Conservation (phyloP, 1,140 invertebrate genomes). For the Idris sp. region DNA sequence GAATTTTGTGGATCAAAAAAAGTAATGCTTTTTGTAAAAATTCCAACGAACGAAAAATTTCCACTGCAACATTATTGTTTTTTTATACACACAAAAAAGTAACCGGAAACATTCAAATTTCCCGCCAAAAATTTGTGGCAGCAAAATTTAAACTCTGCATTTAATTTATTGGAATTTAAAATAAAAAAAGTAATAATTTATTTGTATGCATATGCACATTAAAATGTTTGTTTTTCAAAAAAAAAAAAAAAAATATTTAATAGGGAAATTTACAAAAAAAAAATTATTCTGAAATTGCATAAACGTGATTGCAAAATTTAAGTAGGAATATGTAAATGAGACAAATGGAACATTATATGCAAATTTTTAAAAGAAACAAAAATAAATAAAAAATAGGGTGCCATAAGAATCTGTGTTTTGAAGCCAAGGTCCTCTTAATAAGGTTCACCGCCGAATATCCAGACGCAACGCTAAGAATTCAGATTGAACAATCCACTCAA, state of each 20-base stretch:
- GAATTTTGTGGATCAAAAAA: constrained; percentile 38
- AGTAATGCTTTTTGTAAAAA: constrained; percentile 9
- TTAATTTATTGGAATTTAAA: too few species aligned
- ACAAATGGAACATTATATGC: constrained; percentile 38
- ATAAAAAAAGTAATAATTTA: too few species aligned
- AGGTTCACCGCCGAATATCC: constrained; percentile 65
- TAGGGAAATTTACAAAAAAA: too few species aligned
- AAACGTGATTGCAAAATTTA: constrained; percentile 11
- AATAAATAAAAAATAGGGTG: constrained; percentile 52
- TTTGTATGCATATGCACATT: too few species aligned
- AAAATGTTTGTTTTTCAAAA: too few species aligned
- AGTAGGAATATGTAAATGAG: constrained; percentile 9
- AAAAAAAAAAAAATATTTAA: too few species aligned
- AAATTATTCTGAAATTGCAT: not conserved
- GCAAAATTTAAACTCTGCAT: too few species aligned
- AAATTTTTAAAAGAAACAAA: constrained; percentile 39
- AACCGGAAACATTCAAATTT: too few species aligned
- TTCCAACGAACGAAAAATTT: constrained; percentile 14
- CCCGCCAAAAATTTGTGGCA: too few species aligned
- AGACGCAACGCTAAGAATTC: constrained; percentile 64
- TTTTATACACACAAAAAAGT: too few species aligned
- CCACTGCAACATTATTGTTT: constrained; percentile 1
- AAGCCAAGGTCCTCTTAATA: constrained; percentile 69
- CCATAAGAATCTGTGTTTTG: constrained; percentile 70
- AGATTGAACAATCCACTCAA: constrained; percentile 58